These are phyloP conservation scores for Alethe diademata DNA, from an alignment of 2,113 vertebrate genomes.

Conservation along the genomic window DNA sequence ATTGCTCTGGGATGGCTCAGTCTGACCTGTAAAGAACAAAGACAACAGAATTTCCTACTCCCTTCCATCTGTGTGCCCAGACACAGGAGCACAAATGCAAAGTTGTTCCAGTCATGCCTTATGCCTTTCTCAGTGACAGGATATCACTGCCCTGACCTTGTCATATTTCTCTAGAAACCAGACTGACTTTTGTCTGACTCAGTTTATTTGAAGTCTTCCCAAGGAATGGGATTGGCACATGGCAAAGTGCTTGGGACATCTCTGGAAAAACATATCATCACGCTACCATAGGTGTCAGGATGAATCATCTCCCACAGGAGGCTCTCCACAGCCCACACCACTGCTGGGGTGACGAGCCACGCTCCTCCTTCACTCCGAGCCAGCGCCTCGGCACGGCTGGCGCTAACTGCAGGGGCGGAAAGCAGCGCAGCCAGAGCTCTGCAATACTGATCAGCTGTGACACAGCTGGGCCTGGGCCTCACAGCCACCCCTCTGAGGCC, in stretches of 20 bases:
- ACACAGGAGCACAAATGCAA: neutral
- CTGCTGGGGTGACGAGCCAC: neutral
- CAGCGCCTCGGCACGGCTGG: neutral
- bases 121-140: neutral
- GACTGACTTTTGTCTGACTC: neutral
- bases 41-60: neutral
- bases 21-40: fast-evolving
- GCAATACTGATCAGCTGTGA: neutral
- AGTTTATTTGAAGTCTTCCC: slow-evolving; percentile 4
- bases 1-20: neutral
- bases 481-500: neutral
- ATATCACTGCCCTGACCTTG: neutral
- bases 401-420: neutral
- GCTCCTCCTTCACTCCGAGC: neutral
- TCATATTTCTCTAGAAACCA: neutral
- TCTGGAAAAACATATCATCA: neutral
- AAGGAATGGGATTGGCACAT: neutral
- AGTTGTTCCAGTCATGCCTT: neutral
- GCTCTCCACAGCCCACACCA: neutral
- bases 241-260: neutral
- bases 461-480: neutral
- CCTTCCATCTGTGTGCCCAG: neutral
- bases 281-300: neutral
- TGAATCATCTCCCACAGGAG: slow-evolving; percentile 1
- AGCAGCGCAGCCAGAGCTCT: neutral